Evolutionary conservation across 2,888 invertebrate species (phyloP), one percentile per base, ranked within the genome.

Genomic region (Hipparchia sbordonii): DNA sequence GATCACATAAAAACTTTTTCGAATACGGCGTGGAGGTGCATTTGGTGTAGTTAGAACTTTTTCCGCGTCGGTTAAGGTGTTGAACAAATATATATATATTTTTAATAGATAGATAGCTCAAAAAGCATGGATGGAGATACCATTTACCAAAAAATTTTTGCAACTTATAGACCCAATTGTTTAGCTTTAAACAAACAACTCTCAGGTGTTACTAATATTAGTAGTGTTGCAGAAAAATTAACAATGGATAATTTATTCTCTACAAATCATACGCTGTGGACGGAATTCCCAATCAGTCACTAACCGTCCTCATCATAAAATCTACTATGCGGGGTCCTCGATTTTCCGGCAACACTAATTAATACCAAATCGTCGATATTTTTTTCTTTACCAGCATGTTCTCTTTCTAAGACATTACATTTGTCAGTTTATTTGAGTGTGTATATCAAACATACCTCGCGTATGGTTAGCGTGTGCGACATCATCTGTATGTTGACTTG

Each of bases 401-500:
- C 46, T 56, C 33, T 62, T 23, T 66, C 61, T 72, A 45, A 57
- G 9, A 66, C 13, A 57, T 60, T 51, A 45, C 23, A 6, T n/a
- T 51, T 9, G 9, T 60, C 12, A 51, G 48, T 68, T 60, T 56
- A 45, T 10, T n/a, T 5, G 62, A 45, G 48, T 60, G 9, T 6
- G 12, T 2, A 12, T 12, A 10, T 39, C n/a, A 33, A n/a, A 79
- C 94, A 94, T 94, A 98, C 98, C 97, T 98, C 98, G 95, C 97
- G 95, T 85, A 98, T 98, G 85, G 98, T 98, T 85, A 98, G 95
- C 76, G 98, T 98, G 88, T 98, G 98, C 67, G 98, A 98, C 95
- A 98, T 97, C 97, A 98, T 98, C 94, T 98, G 98, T 81, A 98
- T 97, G 95, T 98, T 98, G 94, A 97, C 97, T 94, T 98, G 98